phyloP scores from a whole-genome alignment of 2,797 vertebrate genomes.

The Capromys pilorides region DNA sequence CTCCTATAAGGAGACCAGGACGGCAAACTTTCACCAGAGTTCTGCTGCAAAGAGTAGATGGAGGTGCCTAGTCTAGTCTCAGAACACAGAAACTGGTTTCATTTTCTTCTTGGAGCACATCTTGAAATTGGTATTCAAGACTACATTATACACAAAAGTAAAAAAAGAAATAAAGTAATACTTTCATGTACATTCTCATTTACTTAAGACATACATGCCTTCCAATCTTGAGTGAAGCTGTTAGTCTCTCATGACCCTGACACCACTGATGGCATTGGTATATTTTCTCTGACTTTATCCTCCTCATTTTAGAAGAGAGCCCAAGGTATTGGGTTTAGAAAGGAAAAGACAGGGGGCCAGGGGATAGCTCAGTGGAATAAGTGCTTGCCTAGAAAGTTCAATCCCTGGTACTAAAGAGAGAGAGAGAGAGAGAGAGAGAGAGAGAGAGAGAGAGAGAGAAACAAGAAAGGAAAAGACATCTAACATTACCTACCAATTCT shows the following conservation, averaged over 20 bases:
- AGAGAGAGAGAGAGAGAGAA: too few relatives aligned
- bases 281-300: not conserved
- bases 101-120: not conserved
- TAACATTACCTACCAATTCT: not conserved
- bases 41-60: not conserved
- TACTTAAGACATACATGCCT: not conserved
- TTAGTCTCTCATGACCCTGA: not conserved
- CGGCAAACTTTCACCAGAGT: not conserved
- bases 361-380: too few relatives aligned
- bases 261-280: not conserved
- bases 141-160: slow-evolving; percentile 9
- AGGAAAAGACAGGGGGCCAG: not conserved
- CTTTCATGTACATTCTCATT: not conserved
- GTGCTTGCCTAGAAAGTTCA: too few relatives aligned
- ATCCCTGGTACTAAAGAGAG: too few relatives aligned
- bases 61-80: not conserved
- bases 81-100: not conserved
- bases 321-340: not conserved
- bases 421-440: too few relatives aligned
- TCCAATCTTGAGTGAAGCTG: not conserved
- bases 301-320: not conserved
- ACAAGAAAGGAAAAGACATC: not conserved
- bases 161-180: not conserved
- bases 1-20: not conserved
- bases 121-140: not conserved